A percentile compares a stretch with the other conserved stretches of the same genome.
Evolutionary conservation across 2,797 vertebrate species (phyloP).

Genomic region (Sciaenops ocellatus): DNA sequence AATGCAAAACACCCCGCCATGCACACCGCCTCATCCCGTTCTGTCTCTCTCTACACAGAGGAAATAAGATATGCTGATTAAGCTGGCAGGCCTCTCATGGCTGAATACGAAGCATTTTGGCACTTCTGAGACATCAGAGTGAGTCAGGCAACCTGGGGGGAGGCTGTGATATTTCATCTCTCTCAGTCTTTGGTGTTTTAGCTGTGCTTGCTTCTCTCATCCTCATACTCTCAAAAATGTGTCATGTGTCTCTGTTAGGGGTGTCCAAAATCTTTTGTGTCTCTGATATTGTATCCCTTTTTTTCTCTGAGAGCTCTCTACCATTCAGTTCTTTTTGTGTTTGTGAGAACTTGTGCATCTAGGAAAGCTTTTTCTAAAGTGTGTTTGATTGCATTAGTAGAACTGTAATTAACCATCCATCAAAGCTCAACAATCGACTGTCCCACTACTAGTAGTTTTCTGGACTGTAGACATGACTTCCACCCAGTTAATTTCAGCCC

Average conservation of each 20-base stretch:
- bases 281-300: neutral
- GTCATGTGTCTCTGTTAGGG: neutral
- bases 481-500: neutral
- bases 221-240: slow-evolving; percentile 9
- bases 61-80: slow-evolving; percentile 65
- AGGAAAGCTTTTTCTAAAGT: neutral
- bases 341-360: neutral
- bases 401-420: neutral
- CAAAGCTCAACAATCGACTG: neutral
- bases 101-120: slow-evolving; percentile 56
- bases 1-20: slow-evolving; percentile 39
- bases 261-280: slow-evolving; percentile 4
- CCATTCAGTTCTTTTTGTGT: neutral
- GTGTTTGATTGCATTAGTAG: neutral
- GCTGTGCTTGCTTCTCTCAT: neutral
- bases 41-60: slow-evolving; percentile 18
- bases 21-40: neutral
- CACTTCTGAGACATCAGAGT: slow-evolving; percentile 45
- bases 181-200: slow-evolving; percentile 35
- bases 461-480: neutral
- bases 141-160: slow-evolving; percentile 39
- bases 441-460: neutral
- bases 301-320: neutral
- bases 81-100: slow-evolving; percentile 43
- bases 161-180: slow-evolving; percentile 35